Percentiles rank a stretch among this genome's conserved stretches.
These are phyloP conservation scores for Dryoscopus gambensis DNA, from an alignment of 2,113 vertebrate genomes.

Conservation along the genomic window DNA sequence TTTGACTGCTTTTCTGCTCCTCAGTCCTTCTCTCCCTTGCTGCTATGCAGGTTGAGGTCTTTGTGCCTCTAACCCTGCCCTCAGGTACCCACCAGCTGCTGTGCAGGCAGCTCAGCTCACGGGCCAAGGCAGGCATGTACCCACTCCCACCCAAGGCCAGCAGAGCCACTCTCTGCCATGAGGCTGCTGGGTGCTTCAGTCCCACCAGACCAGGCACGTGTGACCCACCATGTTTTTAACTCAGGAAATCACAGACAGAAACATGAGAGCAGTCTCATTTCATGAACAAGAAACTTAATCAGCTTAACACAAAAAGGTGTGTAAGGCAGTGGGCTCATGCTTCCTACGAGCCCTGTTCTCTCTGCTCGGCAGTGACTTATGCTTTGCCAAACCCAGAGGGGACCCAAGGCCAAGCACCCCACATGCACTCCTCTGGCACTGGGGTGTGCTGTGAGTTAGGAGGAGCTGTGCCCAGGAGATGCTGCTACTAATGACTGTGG, in stretches of 20 bases:
- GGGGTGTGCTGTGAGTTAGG: not conserved
- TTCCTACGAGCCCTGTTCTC: not conserved
- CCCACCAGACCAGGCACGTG: not conserved
- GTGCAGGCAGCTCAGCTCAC: not conserved
- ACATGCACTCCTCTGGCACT: accelerated
- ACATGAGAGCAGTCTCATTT: not conserved
- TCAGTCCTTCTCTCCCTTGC: not conserved
- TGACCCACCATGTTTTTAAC: not conserved
- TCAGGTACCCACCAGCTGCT: not conserved
- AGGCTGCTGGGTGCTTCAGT: accelerated
- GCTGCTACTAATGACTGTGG: not conserved
- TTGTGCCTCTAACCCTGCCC: not conserved
- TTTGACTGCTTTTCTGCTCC: not conserved
- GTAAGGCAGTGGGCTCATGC: not conserved
- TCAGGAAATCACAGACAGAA: not conserved
- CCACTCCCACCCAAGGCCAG: not conserved
- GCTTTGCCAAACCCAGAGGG: not conserved
- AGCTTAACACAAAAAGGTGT: not conserved
- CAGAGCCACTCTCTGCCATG: accelerated
- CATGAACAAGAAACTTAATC: not conserved
- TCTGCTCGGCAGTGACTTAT: accelerated
- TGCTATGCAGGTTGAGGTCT: not conserved
- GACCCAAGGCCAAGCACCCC: not conserved
- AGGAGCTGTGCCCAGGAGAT: not conserved
- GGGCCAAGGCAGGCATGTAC: accelerated